Evolutionary conservation across 2,797 vertebrate genomes (phyloP), one percentile per base, ranked within the genome.

Genomic region (Ispidina lecontei): DNA sequence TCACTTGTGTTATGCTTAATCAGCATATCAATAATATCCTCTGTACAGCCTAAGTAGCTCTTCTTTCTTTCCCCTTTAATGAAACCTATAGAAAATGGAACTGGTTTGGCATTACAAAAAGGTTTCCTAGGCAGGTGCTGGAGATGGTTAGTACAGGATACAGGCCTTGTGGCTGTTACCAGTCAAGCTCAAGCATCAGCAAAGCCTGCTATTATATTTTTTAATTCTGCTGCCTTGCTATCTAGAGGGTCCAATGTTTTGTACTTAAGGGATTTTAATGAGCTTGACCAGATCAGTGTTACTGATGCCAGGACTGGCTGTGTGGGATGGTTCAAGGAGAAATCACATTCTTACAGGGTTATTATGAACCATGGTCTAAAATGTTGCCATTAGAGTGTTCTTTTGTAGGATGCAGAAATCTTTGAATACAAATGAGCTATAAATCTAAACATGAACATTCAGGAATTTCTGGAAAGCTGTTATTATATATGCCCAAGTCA

Each of bases 1-100:
- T 95, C 95, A 89, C 91, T 97, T 96, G 75, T 31, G 35, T 92
- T 96, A 91, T 96, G 94, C 83, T 94, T 95, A 93, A 96, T 96
- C 87, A 96, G 89, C 87, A 95, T 93, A 93, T 90, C 89, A 96
- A 86, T 94, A 96, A 87, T 89, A 92, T 84, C 67, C 69, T 92
- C 95, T 81, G 64, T 70, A 86, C 95, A 93, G 89, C 55, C 73
- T 91, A 70, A 94, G 74, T 26, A 92, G 90, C 49, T 96, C 64
- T 87, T 92, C 79, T 91, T 95, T 96, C 74, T 93, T 73, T 71
- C 63, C 80, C 89, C 68, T 94, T 64, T 89, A 77, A 89, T 90
- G 87, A 92, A 93, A 94, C 19, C 94, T 96, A 82, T 93, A 95
- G 73, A 96, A 89, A 89, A 92, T 46, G 73, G 64, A 84, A 93